Percentiles rank a stretch among this genome's conserved stretches.
phyloP scores from a whole-genome alignment of 2,888 invertebrate genomes.

The Gryllus longicercus region DNA sequence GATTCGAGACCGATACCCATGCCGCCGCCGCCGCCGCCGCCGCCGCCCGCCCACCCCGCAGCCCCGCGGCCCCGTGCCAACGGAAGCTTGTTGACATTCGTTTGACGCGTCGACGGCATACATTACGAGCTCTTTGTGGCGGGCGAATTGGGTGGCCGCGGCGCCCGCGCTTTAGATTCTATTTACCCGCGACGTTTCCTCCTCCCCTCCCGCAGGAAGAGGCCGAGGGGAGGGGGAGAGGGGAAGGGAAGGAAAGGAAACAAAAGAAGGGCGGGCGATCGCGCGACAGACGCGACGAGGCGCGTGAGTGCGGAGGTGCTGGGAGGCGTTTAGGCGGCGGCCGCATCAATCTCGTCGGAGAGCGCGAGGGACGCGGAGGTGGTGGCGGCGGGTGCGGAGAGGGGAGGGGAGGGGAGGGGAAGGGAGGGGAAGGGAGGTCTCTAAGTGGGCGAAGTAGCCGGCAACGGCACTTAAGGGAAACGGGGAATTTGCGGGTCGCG shows the following conservation, averaged over 20 bases:
- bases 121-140: conserved; percentile 17
- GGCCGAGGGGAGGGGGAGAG: not conserved
- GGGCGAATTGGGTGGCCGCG: not conserved
- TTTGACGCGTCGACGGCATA: not conserved
- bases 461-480: not conserved
- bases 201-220: not conserved
- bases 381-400: too few species aligned
- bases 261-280: not conserved
- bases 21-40: too few species aligned
- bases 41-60: not conserved
- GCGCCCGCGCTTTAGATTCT: not conserved
- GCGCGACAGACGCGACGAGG: not conserved
- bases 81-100: not conserved
- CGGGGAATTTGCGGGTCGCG: not conserved
- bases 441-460: conserved; percentile 4
- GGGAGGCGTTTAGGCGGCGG: not conserved
- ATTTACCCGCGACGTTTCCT: not conserved
- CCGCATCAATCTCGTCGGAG: not conserved
- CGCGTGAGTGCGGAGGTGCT: not conserved
- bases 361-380: not conserved
- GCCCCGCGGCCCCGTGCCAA: not conserved
- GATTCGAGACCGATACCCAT: not conserved
- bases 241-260: not conserved
- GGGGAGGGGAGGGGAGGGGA: not conserved
- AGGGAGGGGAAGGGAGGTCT: not conserved